phyloP scores from a whole-genome alignment of 2,113 vertebrate genomes.

The Pimephales promelas region DNA sequence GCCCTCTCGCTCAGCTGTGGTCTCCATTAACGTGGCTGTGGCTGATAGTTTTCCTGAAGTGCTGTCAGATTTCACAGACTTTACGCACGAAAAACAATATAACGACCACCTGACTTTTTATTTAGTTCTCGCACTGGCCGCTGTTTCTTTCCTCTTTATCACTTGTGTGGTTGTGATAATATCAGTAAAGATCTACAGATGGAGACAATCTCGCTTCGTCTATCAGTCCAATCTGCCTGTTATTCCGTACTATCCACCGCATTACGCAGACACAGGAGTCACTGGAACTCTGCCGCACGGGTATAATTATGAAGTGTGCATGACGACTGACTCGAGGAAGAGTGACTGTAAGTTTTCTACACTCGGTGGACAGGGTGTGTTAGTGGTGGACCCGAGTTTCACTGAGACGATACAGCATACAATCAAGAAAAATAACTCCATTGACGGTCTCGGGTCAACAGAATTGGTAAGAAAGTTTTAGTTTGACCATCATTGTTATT shows the following conservation, averaged over 20 bases:
- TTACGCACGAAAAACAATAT: not conserved
- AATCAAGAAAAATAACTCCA: slow-evolving; percentile 9
- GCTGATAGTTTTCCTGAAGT: slow-evolving; percentile 26
- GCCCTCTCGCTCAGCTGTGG: slow-evolving; percentile 25
- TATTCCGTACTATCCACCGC: slow-evolving; percentile 48
- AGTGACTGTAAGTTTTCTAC: slow-evolving; percentile 61
- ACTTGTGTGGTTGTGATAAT: slow-evolving; percentile 49
- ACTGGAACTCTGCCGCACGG: slow-evolving; percentile 32
- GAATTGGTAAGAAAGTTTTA: not conserved
- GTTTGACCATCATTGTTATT: not conserved
- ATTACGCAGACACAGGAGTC: slow-evolving; percentile 38
- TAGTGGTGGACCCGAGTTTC: slow-evolving; percentile 48
- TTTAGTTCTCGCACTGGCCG: slow-evolving; percentile 55
- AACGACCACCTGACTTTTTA: slow-evolving; percentile 36
- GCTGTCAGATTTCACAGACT: slow-evolving; percentile 11
- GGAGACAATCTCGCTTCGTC: slow-evolving; percentile 54
- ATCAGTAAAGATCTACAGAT: slow-evolving; percentile 59
- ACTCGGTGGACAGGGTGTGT: slow-evolving; percentile 44
- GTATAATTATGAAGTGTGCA: slow-evolving; percentile 53
- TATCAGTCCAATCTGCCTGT: slow-evolving; percentile 56
- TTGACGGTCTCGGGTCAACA: not conserved
- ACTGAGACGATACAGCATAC: slow-evolving; percentile 38
- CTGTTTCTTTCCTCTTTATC: slow-evolving; percentile 61
- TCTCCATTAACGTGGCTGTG: slow-evolving; percentile 27
- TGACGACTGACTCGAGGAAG: slow-evolving; percentile 55